Evolutionary conservation across 2,113 vertebrate species (phyloP), one percentile per base, ranked within the genome.

Genomic region (Meleagris gallopavo): DNA sequence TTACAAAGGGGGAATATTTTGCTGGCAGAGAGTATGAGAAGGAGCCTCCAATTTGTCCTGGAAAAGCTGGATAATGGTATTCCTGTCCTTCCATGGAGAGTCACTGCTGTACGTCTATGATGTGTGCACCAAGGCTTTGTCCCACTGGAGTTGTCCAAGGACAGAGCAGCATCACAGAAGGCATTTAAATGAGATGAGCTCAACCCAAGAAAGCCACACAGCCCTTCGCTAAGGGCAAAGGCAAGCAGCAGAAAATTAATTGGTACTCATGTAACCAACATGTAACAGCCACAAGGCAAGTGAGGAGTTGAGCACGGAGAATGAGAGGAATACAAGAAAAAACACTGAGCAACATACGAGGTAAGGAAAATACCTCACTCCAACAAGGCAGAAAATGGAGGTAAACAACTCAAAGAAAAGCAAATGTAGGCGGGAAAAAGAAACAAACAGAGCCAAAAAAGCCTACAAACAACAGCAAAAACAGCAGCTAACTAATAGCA

Each of bases 51-150:
- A 30, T 64, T 78, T 72, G 13, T 27, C 58, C 54, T 27, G 4
- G 2, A 34, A 65, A 62, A 73, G 14, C 20, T 0, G 20, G 46
- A 16, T 27, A 75, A 10, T 2, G 32, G 9, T 2, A 1, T 34
- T 34, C 17, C 34, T 25, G 22, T 29, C 22, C 50, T 88, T 24
- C n/a, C 11, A 10, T n/a, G 27, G 76, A 46, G 15, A 88, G 24
- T 14, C 32, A n/a, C 27, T 0, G 1, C 32, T 73, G 72, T 76
- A 41, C 16, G 27, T 8, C 29, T 30, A 2, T 7, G 3, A 62
- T 25, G 41, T 71, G 66, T 2, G 0, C 46, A 4, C 11, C 0
- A 1, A 72, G 46, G 13, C 17, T 89, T 24, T 8, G 45, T 14
- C 38, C 14, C 32, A 2, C 30, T 13, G 0, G 70, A 83, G 25